Evolutionary conservation across 1,140 invertebrate species (phyloP).

Genomic region (Pachypsylla venusta): DNA sequence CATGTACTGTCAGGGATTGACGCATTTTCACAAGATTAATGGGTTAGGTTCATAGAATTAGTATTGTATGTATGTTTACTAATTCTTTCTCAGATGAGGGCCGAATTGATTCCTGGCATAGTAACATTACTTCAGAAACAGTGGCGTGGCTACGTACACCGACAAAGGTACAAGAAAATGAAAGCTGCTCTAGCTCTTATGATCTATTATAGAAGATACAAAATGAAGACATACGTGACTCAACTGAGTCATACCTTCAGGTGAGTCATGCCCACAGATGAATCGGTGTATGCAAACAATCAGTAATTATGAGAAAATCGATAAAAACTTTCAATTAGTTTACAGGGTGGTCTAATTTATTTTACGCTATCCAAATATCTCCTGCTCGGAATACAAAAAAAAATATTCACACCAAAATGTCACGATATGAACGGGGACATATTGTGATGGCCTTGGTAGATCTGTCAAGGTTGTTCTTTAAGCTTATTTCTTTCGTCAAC

Average conservation of each 20-base stretch:
- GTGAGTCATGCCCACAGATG: slow-evolving; percentile 29
- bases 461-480: too few relatives aligned
- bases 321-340: too few relatives aligned
- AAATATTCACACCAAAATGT: too few relatives aligned
- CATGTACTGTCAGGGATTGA: too few relatives aligned
- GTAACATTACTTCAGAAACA: slow-evolving; percentile 87
- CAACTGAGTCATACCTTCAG: slow-evolving; percentile 47
- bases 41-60: not conserved
- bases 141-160: slow-evolving; percentile 68
- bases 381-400: too few relatives aligned
- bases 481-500: too few relatives aligned
- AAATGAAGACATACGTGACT: slow-evolving; percentile 60
- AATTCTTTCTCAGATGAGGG: slow-evolving; percentile 37
- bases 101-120: slow-evolving; percentile 71
- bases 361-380: too few relatives aligned
- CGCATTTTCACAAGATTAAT: too few relatives aligned
- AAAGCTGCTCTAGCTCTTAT: slow-evolving; percentile 69
- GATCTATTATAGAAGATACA: slow-evolving; percentile 69
- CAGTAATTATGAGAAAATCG: not conserved
- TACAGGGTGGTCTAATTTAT: too few relatives aligned
- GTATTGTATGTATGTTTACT: not conserved
- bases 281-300: not conserved
- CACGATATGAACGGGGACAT: too few relatives aligned
- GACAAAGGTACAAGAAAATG: slow-evolving; percentile 66
- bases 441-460: too few relatives aligned